Evolutionary conservation across 2,888 invertebrate species (phyloP).

Genomic region (Heliconius charithonia): DNA sequence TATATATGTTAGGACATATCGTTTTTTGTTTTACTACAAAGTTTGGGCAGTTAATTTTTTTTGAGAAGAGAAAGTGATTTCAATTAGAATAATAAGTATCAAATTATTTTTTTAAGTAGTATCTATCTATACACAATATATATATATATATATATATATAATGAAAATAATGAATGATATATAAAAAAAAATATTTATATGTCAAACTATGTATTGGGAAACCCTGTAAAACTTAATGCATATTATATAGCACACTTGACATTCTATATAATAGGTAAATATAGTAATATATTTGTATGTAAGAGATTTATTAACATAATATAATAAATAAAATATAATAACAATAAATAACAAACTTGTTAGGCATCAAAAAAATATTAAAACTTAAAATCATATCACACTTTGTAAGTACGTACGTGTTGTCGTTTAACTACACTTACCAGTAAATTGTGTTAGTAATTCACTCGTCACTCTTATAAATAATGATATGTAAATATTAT

Average conservation of each 20-base stretch:
- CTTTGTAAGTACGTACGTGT: too few relatives aligned
- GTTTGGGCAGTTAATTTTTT: too few relatives aligned
- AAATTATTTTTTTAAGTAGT: background rate
- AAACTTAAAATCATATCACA: background rate
- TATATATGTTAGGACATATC: background rate
- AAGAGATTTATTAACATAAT: background rate
- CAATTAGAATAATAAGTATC: background rate
- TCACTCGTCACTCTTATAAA: constrained; percentile 15
- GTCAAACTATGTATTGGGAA: too few relatives aligned
- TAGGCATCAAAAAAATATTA: constrained; percentile 6
- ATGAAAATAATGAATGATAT: too few relatives aligned
- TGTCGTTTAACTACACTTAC: constrained; percentile 14
- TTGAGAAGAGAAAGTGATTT: background rate
- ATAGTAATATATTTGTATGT: background rate
- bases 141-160: too few relatives aligned
- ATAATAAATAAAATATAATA: background rate
- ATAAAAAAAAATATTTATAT: too few relatives aligned
- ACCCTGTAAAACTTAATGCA: background rate
- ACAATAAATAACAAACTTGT: constrained; percentile 11
- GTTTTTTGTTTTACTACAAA: background rate
- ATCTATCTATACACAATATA: background rate
- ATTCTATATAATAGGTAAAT: background rate
- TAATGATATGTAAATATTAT: constrained; percentile 15
- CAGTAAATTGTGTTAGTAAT: constrained; percentile 18
- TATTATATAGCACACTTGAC: background rate